Base-by-base conservation (phyloP, 23 tunicate species). In the Pegea sp. region DNA sequence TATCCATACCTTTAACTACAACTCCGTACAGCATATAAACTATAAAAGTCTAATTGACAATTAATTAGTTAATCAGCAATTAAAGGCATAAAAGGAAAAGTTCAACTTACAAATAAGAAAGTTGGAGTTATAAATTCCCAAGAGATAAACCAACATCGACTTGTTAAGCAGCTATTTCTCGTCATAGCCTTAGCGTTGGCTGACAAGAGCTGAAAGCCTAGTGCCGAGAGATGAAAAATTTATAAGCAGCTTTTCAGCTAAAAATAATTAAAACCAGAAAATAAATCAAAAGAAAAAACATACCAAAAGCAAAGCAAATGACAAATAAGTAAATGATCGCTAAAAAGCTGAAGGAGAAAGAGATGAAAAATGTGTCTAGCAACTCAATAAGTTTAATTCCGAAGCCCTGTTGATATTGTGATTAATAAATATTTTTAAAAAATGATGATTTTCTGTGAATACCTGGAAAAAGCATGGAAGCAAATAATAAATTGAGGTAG, bases 141-240 rank as follows among this genome's bases (percentile, higher is more conserved):
- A 59, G 74, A 50, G 2, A 84, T 58, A 1, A 77, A 53, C 95
- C 95, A 84, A 52, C 73, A 75, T 3, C 60, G 69, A 48, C 63
- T 61, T 58, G 60, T 74, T 50, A 84, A 58, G 32, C 95, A 74
- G 11, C 63, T 34, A 38, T 69, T 67, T 56, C 79, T 67, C 49
- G 86, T 84, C 95, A 84, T 84, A 27, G 86, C 95, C 58, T 84
- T 84, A 0, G 73, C 68, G 48, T 84, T 84, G 22, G 95, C 74
- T 0, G 66, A 44, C 32, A 84, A 42, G 1, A 84, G 71, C 50
- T 49, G 56, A 24, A 62, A 66, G 24, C 95, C 95, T 81, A n/a
- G n/a, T n/a, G n/a, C n/a, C n/a, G n/a, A n/a, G n/a, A n/a, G 56
- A 5, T 33, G 8, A 8, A 30, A 31, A 56, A 29, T 19, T 60